These are phyloP conservation scores for Fissipunctia ypsillon DNA, from an alignment of 2,888 invertebrate species.

Conservation along the genomic window DNA sequence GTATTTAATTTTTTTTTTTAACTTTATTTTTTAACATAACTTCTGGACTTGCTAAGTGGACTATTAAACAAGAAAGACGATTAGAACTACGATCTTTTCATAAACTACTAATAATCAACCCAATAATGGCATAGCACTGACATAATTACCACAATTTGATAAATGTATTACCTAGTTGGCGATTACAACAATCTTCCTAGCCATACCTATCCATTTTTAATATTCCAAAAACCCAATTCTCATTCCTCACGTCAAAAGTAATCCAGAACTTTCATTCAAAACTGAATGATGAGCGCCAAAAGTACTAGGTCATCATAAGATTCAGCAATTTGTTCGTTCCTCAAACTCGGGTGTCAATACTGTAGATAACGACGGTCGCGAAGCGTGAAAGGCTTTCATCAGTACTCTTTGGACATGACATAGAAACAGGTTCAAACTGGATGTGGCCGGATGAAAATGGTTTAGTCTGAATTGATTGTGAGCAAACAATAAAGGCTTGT, in stretches of 20 bases:
- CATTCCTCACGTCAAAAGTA: not conserved
- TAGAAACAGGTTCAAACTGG: constrained; percentile 19
- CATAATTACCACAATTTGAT: no score
- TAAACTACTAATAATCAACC: no score
- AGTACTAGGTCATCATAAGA: constrained; percentile 47
- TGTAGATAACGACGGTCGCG: constrained; percentile 32
- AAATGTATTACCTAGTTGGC: no score
- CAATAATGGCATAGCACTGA: no score
- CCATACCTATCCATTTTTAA: not conserved
- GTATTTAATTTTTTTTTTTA: no score
- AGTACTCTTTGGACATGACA: not conserved
- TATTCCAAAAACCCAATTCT: no score
- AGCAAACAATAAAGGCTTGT: not conserved
- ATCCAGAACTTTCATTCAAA: constrained; percentile 18
- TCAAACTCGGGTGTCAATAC: constrained; percentile 23
- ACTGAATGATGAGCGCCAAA: constrained; percentile 16
- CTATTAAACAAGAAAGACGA: no score
- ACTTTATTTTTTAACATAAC: no score
- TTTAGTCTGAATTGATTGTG: not conserved
- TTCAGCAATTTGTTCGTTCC: constrained; percentile 30
- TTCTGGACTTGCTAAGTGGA: no score
- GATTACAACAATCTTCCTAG: no score
- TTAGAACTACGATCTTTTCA: no score
- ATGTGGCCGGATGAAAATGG: constrained; percentile 10
- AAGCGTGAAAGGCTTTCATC: constrained; percentile 46